Evolutionary conservation across 2,113 vertebrate genomes (phyloP).

Genomic region (Carettochelys insculpta): DNA sequence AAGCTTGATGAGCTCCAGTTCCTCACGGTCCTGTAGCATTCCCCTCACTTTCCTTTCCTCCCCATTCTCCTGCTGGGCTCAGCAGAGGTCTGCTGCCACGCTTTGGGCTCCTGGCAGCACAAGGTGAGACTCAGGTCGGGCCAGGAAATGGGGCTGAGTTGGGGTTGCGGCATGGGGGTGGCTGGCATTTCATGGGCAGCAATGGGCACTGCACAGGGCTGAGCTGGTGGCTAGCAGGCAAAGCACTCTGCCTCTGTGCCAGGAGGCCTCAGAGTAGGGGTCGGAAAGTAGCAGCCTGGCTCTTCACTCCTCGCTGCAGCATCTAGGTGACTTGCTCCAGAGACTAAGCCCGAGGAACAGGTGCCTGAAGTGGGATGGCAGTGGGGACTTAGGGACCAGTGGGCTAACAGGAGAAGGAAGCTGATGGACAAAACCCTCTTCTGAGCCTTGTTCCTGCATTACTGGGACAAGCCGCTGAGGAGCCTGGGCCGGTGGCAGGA

Average conservation of each 20-base stretch:
- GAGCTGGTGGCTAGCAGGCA: conserved; percentile 31
- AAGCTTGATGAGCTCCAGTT: conserved; percentile 13
- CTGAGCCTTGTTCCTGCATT: background rate
- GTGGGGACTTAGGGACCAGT: background rate
- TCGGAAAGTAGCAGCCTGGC: background rate
- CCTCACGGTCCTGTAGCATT: background rate
- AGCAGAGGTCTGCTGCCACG: background rate
- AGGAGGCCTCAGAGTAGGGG: background rate
- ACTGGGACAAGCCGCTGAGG: background rate
- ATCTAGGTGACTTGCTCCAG: background rate
- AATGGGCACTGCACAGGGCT: background rate
- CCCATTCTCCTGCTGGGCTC: background rate
- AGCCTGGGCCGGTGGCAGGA: accelerated
- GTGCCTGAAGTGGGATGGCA: background rate
- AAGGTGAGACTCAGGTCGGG: conserved; percentile 35
- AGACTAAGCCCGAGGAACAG: background rate
- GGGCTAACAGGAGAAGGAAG: accelerated
- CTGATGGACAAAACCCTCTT: background rate
- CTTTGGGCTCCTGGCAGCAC: background rate
- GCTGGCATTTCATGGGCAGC: background rate
- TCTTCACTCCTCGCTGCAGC: conserved; percentile 30
- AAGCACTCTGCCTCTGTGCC: background rate
- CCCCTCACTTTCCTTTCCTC: background rate
- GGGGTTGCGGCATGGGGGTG: background rate
- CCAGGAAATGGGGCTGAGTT: conserved; percentile 6